Conservation (phyloP, 2,113 vertebrate species). For the Rhagologus leucostigma region DNA sequence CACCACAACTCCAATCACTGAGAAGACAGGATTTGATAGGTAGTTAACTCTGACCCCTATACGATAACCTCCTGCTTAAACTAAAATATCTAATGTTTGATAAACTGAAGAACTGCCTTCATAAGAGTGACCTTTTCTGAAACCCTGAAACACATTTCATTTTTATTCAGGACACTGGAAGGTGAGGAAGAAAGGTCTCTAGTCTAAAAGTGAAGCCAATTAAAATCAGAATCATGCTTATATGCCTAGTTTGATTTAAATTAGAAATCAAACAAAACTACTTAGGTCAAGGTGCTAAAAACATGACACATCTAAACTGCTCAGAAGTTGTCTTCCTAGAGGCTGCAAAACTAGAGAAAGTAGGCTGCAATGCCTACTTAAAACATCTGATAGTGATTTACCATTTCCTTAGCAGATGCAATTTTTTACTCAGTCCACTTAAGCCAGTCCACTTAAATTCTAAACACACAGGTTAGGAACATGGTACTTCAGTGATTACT, state of each 20-base stretch:
- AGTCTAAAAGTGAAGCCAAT: background rate
- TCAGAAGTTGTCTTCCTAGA: background rate
- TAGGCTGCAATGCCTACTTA: background rate
- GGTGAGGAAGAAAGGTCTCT: background rate
- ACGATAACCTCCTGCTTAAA: background rate
- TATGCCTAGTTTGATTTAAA: background rate
- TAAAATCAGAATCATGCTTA: background rate
- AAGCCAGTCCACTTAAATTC: background rate
- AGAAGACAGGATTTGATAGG: background rate
- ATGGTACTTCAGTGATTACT: background rate
- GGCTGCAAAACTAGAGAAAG: background rate
- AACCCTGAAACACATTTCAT: background rate
- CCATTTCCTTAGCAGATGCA: background rate
- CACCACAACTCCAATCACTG: background rate
- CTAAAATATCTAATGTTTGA: background rate
- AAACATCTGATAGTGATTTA: background rate
- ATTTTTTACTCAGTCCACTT: background rate
- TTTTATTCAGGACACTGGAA: background rate
- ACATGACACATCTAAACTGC: background rate
- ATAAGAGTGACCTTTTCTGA: background rate
- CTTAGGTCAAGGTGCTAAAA: background rate
- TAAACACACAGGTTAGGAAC: background rate
- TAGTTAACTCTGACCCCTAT: background rate
- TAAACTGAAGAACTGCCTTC: background rate
- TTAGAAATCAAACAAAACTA: background rate